phyloP scores from a whole-genome alignment of 2,888 invertebrate species.

The Tetranychus truncatus region DNA sequence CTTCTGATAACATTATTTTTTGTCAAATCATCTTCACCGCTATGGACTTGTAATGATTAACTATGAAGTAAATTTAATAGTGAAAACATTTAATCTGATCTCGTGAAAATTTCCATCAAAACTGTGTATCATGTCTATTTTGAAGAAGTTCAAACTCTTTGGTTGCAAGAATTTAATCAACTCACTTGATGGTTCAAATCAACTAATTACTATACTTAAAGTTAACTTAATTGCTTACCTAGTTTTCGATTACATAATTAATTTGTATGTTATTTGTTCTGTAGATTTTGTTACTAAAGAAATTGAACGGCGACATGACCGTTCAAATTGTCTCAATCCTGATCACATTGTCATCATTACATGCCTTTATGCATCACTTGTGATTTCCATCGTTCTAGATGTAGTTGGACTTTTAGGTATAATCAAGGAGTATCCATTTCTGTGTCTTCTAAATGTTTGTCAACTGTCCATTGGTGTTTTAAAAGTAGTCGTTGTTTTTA shows the following conservation, averaged over 20 bases:
- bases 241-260: neutral
- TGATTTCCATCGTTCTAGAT: neutral
- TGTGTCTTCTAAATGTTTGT: conserved; percentile 5
- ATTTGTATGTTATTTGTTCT: neutral
- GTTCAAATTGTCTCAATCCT: neutral
- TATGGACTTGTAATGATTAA: neutral
- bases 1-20: neutral
- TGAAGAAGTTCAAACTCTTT: neutral
- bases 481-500: conserved; percentile 1
- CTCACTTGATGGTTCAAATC: neutral
- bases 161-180: neutral
- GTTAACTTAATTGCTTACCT: neutral
- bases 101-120: too few relatives aligned
- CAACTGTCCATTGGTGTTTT: neutral
- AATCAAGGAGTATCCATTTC: neutral
- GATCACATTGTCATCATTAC: neutral
- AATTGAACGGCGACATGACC: neutral
- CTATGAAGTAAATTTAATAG: too few relatives aligned
- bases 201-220: neutral
- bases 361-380: neutral
- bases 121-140: too few relatives aligned
- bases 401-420: neutral
- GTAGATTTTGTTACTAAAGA: neutral
- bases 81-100: too few relatives aligned
- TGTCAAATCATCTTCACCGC: neutral